Percentiles rank a stretch among this genome's conserved stretches.
Conservation (phyloP, 2,797 vertebrate genomes). For the Pithecia hirsuta region DNA sequence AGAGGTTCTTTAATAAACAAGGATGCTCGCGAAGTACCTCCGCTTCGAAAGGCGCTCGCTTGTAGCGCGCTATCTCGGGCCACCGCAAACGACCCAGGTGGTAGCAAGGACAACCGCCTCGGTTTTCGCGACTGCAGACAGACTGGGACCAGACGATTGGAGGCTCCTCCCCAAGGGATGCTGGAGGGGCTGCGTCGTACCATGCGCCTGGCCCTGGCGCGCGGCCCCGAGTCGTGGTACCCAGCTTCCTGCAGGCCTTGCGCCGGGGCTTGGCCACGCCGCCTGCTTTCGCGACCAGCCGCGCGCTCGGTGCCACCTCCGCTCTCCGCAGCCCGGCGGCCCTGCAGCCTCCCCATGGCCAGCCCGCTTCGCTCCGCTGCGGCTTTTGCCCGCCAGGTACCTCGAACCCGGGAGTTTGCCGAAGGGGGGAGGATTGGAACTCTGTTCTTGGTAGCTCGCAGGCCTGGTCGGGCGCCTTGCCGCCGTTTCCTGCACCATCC, state of each 20-base stretch:
- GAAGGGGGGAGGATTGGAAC: background rate
- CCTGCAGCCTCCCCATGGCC: background rate
- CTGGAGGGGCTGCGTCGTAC: background rate
- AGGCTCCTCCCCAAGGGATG: background rate
- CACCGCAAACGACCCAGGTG: too few species aligned
- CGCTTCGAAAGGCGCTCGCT: background rate
- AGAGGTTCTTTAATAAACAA: background rate
- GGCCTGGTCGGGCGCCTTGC: background rate
- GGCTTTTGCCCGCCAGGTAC: conserved; percentile 58
- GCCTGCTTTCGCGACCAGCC: background rate
- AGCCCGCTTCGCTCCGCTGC: background rate
- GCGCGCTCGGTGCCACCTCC: background rate
- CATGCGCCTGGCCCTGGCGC: background rate
- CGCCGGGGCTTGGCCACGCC: background rate
- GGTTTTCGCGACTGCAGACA: background rate
- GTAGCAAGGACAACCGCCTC: background rate
- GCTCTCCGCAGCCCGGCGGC: background rate
- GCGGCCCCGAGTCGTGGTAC: background rate
- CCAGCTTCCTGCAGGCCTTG: background rate
- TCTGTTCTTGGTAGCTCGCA: rapidly evolving
- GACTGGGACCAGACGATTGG: background rate
- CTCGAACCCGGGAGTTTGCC: rapidly evolving
- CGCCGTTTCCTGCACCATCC: background rate
- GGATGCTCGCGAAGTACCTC: background rate
- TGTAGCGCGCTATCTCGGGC: background rate